Conservation (phyloP, 2,113 vertebrate genomes). For the Myotis brandtii region DNA sequence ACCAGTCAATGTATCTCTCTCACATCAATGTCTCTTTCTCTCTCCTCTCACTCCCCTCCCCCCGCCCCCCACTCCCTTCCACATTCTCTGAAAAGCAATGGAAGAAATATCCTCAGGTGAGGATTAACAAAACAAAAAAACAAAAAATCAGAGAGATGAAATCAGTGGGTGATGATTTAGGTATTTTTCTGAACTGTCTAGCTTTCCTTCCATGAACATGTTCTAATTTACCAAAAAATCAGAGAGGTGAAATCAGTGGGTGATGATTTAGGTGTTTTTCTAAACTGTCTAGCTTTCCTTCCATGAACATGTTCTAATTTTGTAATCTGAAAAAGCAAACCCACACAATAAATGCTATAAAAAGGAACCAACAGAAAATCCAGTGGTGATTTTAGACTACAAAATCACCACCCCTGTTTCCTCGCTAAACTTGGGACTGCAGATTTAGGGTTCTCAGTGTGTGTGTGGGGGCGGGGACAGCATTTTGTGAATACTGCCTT, state of each 20-base stretch:
- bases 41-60: no score
- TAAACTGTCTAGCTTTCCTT: constrained; percentile 28
- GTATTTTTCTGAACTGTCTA: constrained; percentile 38
- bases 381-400: neutral
- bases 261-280: constrained; percentile 7
- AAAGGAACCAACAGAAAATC: constrained; percentile 32
- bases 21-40: no score
- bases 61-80: no score
- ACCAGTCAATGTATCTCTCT: no score
- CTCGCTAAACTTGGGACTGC: neutral
- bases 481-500: neutral
- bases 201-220: constrained; percentile 9
- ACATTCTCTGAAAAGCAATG: no score
- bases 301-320: constrained; percentile 41
- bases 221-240: constrained; percentile 56
- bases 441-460: neutral
- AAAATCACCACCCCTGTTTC: neutral
- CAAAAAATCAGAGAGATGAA: neutral
- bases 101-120: no score
- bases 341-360: neutral
- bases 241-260: neutral
- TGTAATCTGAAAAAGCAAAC: neutral
- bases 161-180: neutral
- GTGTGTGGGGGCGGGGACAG: no score
- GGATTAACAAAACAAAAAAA: no score